Evolutionary conservation across 2,113 vertebrate genomes (phyloP), one percentile per base, ranked within the genome.

Genomic region (Myrmecophaga tridactyla): DNA sequence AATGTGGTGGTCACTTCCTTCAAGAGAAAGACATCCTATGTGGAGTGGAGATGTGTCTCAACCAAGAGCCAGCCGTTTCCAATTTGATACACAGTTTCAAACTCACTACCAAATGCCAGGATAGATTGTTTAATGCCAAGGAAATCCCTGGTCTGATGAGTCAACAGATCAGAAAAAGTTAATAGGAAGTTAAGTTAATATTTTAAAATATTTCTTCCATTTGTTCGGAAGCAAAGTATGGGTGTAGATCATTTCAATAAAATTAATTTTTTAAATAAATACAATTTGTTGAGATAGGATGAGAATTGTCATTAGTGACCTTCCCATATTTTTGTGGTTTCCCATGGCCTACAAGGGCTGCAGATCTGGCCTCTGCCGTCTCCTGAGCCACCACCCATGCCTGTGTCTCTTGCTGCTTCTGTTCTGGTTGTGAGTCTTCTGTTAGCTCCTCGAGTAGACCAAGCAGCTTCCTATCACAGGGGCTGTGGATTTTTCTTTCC

Each of bases 181-280:
- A 62, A 46, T n/a, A 46, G 82, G 25, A 94, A 95, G 73, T 86
- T 34, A 86, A 43, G 92, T 92, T 85, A 39, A 53, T 84, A 41
- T 81, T 97, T 92, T 34, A 23, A 92, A 97, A 67, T 84, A 89
- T 58, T 56, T 81, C 65, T 76, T 94, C 46, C 31, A 72, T 67
- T 95, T 90, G 67, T 77, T 90, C 87, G 77, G 85, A 96, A 69
- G 41, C 67, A 90, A 82, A 51, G 48, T 86, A 67, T 43, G 65
- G 56, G 7, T 21, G 75, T 14, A 90, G 23, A 58, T 84, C n/a
- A 77, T 81, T 81, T 94, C 80, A 85, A 76, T 17, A 88, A 86
- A 96, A 86, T 23, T 41, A 46, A 56, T 69, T 62, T 92, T 92
- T 92, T 56, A 86, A 89, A 63, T 76, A 77, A 89, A 36, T 69